phyloP scores from a whole-genome alignment of 1,140 invertebrate species.

The Eumaeus atala region DNA sequence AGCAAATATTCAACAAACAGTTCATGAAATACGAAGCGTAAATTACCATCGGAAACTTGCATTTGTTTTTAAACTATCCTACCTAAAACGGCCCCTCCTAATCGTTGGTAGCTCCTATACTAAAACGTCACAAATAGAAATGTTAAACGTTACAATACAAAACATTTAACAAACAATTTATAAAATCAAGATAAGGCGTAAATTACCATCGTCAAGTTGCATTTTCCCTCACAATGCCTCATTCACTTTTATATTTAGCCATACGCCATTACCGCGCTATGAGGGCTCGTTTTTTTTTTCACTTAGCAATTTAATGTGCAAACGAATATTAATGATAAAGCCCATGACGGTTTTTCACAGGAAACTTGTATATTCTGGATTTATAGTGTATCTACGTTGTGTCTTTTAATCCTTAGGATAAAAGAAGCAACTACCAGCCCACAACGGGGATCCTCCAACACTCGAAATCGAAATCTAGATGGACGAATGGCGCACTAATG shows the following conservation, averaged over 20 bases:
- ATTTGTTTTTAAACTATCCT: too few species aligned
- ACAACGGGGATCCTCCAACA: too few species aligned
- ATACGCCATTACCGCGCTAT: background rate
- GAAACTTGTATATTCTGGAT: background rate
- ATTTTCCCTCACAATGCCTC: background rate
- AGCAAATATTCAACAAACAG: too few species aligned
- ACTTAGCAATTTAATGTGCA: background rate
- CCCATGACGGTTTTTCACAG: background rate
- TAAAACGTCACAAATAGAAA: background rate
- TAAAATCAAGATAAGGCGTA: conserved; percentile 6
- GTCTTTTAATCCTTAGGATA: too few species aligned
- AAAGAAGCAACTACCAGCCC: too few species aligned
- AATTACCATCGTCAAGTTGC: background rate
- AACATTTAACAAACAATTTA: conserved; percentile 9
- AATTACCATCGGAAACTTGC: too few species aligned
- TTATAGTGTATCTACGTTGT: too few species aligned
- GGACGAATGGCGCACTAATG: too few species aligned
- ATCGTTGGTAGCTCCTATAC: too few species aligned
- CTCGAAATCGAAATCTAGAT: background rate
- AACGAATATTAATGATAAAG: background rate
- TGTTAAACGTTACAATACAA: background rate
- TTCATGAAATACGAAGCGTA: too few species aligned
- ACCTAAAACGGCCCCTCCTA: too few species aligned
- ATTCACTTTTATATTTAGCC: conserved; percentile 4
- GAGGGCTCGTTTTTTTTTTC: too few species aligned